phyloP scores from a whole-genome alignment of 1,140 invertebrate species.

The Plutomurus gul region DNA sequence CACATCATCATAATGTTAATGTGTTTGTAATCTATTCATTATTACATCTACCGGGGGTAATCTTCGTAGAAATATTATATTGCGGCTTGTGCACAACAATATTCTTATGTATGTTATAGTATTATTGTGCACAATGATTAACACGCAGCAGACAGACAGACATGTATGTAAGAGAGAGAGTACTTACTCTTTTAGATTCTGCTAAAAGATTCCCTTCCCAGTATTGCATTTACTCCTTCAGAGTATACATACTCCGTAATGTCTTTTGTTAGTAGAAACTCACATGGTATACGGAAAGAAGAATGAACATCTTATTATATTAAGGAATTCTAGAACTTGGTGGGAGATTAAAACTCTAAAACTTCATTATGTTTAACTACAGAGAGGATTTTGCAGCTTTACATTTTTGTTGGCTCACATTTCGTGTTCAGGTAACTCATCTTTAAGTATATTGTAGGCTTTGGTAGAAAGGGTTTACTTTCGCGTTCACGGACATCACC shows the following conservation, averaged over 20 bases:
- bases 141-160: too few relatives aligned
- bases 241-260: too few relatives aligned
- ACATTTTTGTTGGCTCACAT: not conserved
- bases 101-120: not conserved
- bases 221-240: too few relatives aligned
- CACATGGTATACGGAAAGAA: too few relatives aligned
- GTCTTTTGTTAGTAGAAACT: too few relatives aligned
- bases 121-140: too few relatives aligned
- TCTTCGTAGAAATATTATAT: not conserved
- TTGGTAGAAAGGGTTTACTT: not conserved
- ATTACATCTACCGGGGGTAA: not conserved
- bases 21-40: constrained; percentile 5
- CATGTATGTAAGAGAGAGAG: too few relatives aligned
- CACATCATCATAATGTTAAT: not conserved
- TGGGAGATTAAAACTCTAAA: not conserved
- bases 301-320: too few relatives aligned
- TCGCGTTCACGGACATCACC: not conserved
- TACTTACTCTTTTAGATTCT: too few relatives aligned
- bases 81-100: not conserved
- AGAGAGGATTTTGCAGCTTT: not conserved
- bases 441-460: not conserved
- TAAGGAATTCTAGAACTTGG: not conserved
- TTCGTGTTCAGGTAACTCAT: not conserved
- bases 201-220: too few relatives aligned
- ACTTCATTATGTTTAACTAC: not conserved